Evolutionary conservation across 2,113 vertebrate genomes (phyloP), one percentile per base, ranked within the genome.

Genomic region (Siniperca knerii): DNA sequence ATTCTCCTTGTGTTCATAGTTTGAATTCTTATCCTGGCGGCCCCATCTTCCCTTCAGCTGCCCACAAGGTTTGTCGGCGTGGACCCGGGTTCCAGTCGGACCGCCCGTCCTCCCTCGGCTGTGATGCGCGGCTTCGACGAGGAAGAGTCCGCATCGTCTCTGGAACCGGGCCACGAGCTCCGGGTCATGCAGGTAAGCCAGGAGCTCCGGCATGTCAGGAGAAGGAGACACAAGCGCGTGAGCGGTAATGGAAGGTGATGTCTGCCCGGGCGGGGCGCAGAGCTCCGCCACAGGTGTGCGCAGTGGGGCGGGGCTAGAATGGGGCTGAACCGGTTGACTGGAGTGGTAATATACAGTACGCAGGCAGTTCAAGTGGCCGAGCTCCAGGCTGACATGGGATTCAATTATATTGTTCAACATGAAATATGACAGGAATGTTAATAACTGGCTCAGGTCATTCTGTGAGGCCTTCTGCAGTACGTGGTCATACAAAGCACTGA

Each of bases 81-180:
- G 29, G 13, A 35, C 10, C 20, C 29, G 16, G 7, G 15, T 23
- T 55, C 42, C 46, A 0, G 20, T 64, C 4, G 1, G n/a, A 20
- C 44, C 6, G 55, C 40, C 10, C 42, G 46, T 44, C 52, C 12
- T 55, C 7, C 12, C 48, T 15, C 6, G 16, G 33, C 9, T 48
- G 21, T 55, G 77, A 81, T 48, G 78, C 21, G 75, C 46, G 0
- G 77, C 87, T 10, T 66, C 89, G 12, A 90, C 81, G 9, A 94
- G 95, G 75, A 96, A 95, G 73, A 99, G 96, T 42, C 98, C 98
- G 83, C 97, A 99, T 89, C 81, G 81, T 65, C 96, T 97, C 95
- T 99, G 98, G 92, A 99, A 99, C 46, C 95, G 92, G 68, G 97
- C 97, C 77, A 99, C 97, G 2, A 96, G 95, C 86, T 96, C 96